Base-by-base conservation (phyloP, 2,113 vertebrate species). In the Scatophagus argus region DNA sequence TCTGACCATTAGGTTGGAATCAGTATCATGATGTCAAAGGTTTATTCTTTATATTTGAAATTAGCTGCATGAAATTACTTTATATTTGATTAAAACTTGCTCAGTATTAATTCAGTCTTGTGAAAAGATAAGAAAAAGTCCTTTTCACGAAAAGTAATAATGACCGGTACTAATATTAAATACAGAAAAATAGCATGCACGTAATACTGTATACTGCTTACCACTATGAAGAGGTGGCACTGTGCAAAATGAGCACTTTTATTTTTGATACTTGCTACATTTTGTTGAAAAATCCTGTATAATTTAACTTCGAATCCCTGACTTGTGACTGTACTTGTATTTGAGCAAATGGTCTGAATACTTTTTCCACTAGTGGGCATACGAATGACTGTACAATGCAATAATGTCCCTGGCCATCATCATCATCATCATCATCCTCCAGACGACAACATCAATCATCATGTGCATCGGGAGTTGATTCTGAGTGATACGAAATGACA, bases 401-500 rank as follows among this genome's bases (percentile, higher is more conserved):
- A 52, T 59, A 66, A 77, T 38, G 52, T 71, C 38, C 4, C n/a
- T 5, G 63, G 63, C 36, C 47, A 44, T 83, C n/a, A n/a, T n/a
- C n/a, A n/a, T n/a, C n/a, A n/a, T n/a, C n/a, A n/a, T 80, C 70
- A 75, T 78, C 56, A 59, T 5, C 55, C 79, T 54, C 31, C 51
- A 77, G 11, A 81, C 46, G 66, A 61, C 16, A 13, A 23, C 64
- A 75, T 25, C 34, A n/a, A 52, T 72, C 74, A 75, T 61, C 39
- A 34, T n/a, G 32, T 79, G 62, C 21, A 34, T 70, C 66, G 78
- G 54, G 74, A 82, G 77, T 36, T 81, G 70, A 85, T 77, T 81
- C 43, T 52, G 74, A 60, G 17, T 74, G 74, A 88, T 77, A 47
- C 34, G 77, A 84, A 85, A 84, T 79, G 87, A 88, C 89, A 78